Evolutionary conservation across 2,113 vertebrate species (phyloP).

Genomic region (Galemys pyrenaicus): DNA sequence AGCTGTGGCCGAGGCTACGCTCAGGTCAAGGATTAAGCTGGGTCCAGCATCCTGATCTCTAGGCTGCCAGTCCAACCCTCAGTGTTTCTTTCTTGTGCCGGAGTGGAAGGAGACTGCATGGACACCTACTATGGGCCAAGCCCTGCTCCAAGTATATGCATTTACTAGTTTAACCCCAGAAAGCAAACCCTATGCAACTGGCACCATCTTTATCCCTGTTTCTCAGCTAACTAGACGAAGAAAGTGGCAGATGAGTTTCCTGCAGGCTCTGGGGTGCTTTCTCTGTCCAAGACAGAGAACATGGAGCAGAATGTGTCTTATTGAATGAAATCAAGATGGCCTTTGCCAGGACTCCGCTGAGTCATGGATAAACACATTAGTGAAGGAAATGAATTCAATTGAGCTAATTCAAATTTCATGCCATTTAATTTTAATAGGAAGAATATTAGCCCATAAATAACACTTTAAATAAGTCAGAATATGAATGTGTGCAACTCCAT

Average conservation of each 20-base stretch:
- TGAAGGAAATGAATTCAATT: slow-evolving; percentile 59
- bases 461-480: slow-evolving; percentile 33
- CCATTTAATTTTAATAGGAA: slow-evolving; percentile 75
- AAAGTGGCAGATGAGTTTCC: not conserved
- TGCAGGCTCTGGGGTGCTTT: not conserved
- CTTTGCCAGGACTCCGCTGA: not conserved
- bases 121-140: not conserved
- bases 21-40: not conserved
- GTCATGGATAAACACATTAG: slow-evolving; percentile 52
- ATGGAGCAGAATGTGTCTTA: not conserved
- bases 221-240: not conserved
- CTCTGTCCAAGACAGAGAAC: not conserved
- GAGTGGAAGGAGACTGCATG: not conserved
- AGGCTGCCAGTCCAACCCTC: not conserved
- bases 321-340: not conserved
- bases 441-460: slow-evolving; percentile 66
- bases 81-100: not conserved
- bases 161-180: not conserved
- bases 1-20: accelerated
- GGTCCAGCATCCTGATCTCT: not conserved
- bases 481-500: not conserved
- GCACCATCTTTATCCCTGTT: not conserved
- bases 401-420: slow-evolving; percentile 74
- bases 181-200: not conserved
- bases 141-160: accelerated